Percentiles rank a stretch among this genome's conserved stretches.
These are phyloP conservation scores for Pseudolaguvia tuberculata DNA, from an alignment of 2,113 vertebrate species.

Conservation along the genomic window DNA sequence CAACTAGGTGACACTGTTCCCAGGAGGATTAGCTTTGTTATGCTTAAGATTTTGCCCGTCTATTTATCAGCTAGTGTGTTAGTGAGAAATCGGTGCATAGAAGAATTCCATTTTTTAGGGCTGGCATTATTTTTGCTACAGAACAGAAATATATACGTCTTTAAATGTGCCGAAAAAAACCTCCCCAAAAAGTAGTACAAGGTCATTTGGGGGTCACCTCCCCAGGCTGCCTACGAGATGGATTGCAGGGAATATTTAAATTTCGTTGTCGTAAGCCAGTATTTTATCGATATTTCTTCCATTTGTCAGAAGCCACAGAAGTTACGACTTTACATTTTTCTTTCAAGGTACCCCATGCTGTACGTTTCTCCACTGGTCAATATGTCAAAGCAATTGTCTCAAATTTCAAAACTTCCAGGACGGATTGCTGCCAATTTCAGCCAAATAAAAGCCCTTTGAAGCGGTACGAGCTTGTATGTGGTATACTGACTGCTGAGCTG, in stretches of 20 bases:
- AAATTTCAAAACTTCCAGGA: slow-evolving; percentile 11
- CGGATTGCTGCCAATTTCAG: neutral
- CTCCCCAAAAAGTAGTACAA: slow-evolving; percentile 13
- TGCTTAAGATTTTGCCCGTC: slow-evolving; percentile 61
- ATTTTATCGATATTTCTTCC: neutral
- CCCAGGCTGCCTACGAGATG: neutral
- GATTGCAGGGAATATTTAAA: neutral
- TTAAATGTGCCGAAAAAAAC: slow-evolving; percentile 35
- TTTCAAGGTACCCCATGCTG: neutral
- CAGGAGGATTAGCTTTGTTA: slow-evolving; percentile 58
- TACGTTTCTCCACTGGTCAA: slow-evolving; percentile 32
- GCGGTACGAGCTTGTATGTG: slow-evolving; percentile 30
- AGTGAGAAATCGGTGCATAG: slow-evolving; percentile 44
- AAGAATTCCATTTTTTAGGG: neutral
- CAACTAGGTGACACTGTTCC: slow-evolving; percentile 57
- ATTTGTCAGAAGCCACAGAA: slow-evolving; percentile 1
- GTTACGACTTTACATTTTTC: slow-evolving; percentile 13
- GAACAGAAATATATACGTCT: neutral
- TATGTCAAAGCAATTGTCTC: slow-evolving; percentile 34
- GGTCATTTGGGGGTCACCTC: slow-evolving; percentile 63
- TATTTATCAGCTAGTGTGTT: slow-evolving; percentile 55
- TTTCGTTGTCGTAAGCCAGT: slow-evolving; percentile 16
- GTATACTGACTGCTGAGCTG: slow-evolving; percentile 31
- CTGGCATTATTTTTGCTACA: neutral
- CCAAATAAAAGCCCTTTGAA: slow-evolving; percentile 33